Evolutionary conservation across 2,797 vertebrate genomes (phyloP), one percentile per base, ranked within the genome.

Genomic region (Gastrophryne carolinensis): DNA sequence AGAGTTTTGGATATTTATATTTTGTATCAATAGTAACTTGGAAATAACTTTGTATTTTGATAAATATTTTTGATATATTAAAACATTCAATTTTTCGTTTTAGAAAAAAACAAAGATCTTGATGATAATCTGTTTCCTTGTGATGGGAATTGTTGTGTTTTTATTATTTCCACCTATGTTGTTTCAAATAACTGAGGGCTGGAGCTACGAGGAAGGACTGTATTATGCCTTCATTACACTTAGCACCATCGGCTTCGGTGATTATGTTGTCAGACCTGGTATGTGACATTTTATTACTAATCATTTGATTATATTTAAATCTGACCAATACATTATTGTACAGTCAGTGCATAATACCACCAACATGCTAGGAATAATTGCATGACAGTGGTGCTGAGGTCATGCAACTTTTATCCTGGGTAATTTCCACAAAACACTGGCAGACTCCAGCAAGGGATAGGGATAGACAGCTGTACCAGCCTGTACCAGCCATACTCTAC

Each of bases 221-320:
- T 89, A 89, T 57, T 89, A 89, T 81, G 83, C 86, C 9, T 89
- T 90, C 70, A 84, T 90, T 80, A 87, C 85, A 5, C 84, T 91
- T 49, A 89, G 84, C 80, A 89, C 87, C 72, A 87, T 89, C 81
- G 87, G 84, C 21, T 91, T 90, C 79, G 87, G 87, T 67, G 88
- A 90, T 80, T 90, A 88, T 41, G 81, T 88, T 57, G 72, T 84
- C 83, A 86, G 84, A 89, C 86, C 88, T 82, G 67, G 3, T 54
- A 54, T n/a, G 74, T 76, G n/a, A 23, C 17, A 13, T 27, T 1
- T 49, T 49, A 49, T 6, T 8, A 49, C 9, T 49, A 17, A 49
- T 19, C 21, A 17, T 49, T 4, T 44, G 13, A n/a, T n/a, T 19
- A 49, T 49, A 49, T 49, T 49, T 49, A 6, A n/a, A n/a, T n/a